Conservation (phyloP, 2,113 vertebrate species). For the Vulpes lagopus region DNA sequence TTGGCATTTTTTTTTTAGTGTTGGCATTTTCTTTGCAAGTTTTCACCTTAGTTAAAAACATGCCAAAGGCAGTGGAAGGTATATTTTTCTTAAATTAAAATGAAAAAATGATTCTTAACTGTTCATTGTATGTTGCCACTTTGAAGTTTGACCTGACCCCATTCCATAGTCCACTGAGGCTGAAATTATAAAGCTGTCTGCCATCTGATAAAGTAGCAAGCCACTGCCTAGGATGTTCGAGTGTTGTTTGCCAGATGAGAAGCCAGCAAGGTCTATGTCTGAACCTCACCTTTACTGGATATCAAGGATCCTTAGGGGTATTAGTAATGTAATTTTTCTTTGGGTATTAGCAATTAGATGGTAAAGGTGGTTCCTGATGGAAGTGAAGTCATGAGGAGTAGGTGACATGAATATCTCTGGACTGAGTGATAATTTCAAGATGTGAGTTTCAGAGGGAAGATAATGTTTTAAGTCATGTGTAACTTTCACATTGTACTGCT, state of each 20-base stretch:
- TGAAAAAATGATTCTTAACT: constrained; percentile 15
- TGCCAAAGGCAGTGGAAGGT: neutral
- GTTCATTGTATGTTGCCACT: neutral
- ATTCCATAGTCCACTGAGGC: neutral
- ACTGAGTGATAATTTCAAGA: constrained; percentile 2
- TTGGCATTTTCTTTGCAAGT: constrained; percentile 45
- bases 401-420: neutral
- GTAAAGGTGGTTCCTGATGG: neutral
- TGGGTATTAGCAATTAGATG: neutral
- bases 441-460: neutral
- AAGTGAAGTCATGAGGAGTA: constrained; percentile 3
- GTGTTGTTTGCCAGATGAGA: neutral
- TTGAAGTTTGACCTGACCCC: constrained; percentile 47
- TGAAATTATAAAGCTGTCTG: constrained; percentile 44
- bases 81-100: constrained; percentile 39
- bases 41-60: constrained; percentile 45
- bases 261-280: neutral
- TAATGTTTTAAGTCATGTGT: neutral
- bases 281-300: neutral
- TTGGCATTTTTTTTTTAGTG: constrained; percentile 9
- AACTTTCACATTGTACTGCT: neutral
- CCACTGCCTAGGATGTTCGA: neutral
- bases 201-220: neutral
- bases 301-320: neutral
- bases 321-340: neutral